Conservation (phyloP, 2,113 vertebrate species). For the Cairina moschata region DNA sequence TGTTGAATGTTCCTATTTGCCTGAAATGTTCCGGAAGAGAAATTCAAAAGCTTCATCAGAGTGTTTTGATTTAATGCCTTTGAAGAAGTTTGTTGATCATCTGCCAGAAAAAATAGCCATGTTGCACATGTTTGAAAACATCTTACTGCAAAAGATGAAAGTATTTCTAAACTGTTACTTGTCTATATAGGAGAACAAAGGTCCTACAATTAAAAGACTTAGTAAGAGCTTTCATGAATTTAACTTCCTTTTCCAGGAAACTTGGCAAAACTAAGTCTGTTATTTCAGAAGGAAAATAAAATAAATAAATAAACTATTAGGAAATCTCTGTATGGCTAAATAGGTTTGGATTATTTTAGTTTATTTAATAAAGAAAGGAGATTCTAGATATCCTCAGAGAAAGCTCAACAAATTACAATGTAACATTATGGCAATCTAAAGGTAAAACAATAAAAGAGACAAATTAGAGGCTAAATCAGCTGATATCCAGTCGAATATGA, state of each 20-base stretch:
- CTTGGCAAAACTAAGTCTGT: background rate
- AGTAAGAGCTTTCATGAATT: background rate
- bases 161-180: constrained; percentile 1
- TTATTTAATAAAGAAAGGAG: background rate
- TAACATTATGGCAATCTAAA: background rate
- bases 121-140: constrained; percentile 36
- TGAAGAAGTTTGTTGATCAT: background rate
- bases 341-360: background rate
- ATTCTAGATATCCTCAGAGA: background rate
- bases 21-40: background rate
- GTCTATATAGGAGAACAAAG: background rate
- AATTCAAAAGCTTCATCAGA: background rate
- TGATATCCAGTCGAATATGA: background rate
- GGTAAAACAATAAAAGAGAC: background rate
- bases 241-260: constrained; percentile 13
- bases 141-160: background rate
- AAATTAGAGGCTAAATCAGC: background rate
- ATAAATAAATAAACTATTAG: background rate
- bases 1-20: background rate
- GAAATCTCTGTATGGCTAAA: background rate
- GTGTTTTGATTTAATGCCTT: constrained; percentile 28
- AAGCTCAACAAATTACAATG: background rate
- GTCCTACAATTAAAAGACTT: background rate
- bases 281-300: background rate
- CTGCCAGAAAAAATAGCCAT: constrained; percentile 17